Conservation (phyloP, 2,888 invertebrate genomes). For the Pseudanteris insignis region DNA sequence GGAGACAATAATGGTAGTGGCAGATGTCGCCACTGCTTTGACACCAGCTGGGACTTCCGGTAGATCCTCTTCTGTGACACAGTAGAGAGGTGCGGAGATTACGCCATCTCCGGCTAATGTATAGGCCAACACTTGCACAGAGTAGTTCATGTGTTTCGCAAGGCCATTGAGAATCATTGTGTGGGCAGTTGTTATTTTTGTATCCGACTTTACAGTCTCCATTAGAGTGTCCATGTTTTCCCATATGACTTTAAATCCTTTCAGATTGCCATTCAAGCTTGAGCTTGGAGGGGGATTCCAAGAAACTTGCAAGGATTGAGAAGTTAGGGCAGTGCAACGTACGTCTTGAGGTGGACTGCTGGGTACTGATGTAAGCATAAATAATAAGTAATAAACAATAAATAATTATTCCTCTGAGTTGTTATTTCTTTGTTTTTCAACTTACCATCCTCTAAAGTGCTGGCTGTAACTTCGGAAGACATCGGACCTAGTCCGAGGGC, state of each 20-base stretch:
- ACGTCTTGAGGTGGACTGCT: slow-evolving; percentile 85
- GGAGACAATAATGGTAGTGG: slow-evolving; percentile 85
- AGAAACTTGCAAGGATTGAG: slow-evolving; percentile 84
- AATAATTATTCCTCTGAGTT: too few species aligned
- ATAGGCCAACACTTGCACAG: slow-evolving; percentile 87
- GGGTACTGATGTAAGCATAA: slow-evolving; percentile 74
- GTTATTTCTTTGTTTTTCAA: too few species aligned
- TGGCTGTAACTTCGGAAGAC: slow-evolving; percentile 68
- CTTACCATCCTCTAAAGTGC: slow-evolving; percentile 69
- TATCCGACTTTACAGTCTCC: slow-evolving; percentile 63
- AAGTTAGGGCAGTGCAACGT: slow-evolving; percentile 82
- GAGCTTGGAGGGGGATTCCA: slow-evolving; percentile 85
- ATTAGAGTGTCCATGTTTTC: slow-evolving; percentile 62
- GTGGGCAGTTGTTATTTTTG: slow-evolving; percentile 76
- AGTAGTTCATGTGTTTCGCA: slow-evolving; percentile 90
- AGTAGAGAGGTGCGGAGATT: slow-evolving; percentile 82
- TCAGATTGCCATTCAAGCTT: slow-evolving; percentile 85
- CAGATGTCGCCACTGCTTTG: slow-evolving; percentile 87
- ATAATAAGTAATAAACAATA: too few species aligned
- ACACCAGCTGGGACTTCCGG: slow-evolving; percentile 91
- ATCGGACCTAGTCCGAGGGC: slow-evolving; percentile 68
- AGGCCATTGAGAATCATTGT: slow-evolving; percentile 79
- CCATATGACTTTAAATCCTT: slow-evolving; percentile 82
- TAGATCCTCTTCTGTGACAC: slow-evolving; percentile 90
- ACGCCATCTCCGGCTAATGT: slow-evolving; percentile 91